Evolutionary conservation across 2,888 invertebrate species (phyloP).

Genomic region (Chrysomela aeneicollis): DNA sequence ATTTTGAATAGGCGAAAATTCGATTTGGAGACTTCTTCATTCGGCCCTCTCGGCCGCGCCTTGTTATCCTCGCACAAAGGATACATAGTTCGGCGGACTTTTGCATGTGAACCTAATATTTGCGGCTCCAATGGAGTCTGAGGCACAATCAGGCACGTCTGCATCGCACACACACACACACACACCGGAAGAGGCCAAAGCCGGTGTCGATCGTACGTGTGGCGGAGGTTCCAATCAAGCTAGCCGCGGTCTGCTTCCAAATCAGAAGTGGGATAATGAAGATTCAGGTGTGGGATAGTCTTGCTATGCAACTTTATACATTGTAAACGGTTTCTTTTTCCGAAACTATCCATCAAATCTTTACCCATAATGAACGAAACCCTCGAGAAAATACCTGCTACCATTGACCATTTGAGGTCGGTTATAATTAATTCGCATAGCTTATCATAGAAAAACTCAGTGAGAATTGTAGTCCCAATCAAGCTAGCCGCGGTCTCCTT

Average conservation of each 20-base stretch:
- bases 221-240: conserved; percentile 21
- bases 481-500: too few species aligned
- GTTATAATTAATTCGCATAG: too few species aligned
- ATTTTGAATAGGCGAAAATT: conserved; percentile 58
- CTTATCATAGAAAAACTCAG: too few species aligned
- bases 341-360: too few species aligned
- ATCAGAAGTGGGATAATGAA: conserved; percentile 25
- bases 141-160: conserved; percentile 34
- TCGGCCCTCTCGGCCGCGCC: conserved; percentile 45
- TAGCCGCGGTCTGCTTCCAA: conserved; percentile 22
- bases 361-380: too few species aligned
- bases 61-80: conserved; percentile 58
- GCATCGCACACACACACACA: too few species aligned
- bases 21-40: conserved; percentile 58
- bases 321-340: too few species aligned
- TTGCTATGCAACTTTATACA: too few species aligned
- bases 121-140: conserved; percentile 36
- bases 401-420: too few species aligned
- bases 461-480: too few species aligned
- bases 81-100: conserved; percentile 55
- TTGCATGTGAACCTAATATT: conserved; percentile 57
- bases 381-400: too few species aligned
- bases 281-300: too few species aligned
- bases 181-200: conserved; percentile 14
- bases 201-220: conserved; percentile 14